Evolutionary conservation across 92 coral and sea anemone species (phyloP).

Genomic region (Porites divaricata): DNA sequence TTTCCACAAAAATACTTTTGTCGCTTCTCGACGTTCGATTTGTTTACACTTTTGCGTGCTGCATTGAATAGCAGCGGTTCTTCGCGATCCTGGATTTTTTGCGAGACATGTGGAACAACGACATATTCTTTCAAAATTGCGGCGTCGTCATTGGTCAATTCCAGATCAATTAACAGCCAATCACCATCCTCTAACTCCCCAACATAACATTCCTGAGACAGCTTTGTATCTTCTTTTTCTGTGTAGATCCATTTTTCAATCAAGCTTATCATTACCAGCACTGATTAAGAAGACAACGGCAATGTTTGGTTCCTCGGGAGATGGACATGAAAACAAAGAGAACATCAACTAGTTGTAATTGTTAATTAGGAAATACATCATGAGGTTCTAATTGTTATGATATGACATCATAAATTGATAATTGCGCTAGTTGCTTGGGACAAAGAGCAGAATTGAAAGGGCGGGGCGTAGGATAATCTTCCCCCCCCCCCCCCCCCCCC

Average conservation of each 20-base stretch:
- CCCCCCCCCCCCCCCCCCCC: too few relatives aligned
- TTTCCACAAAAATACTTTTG: slow-evolving; percentile 34
- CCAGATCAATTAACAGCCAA: slow-evolving; percentile 36
- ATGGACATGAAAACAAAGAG: neutral
- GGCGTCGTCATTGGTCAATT: slow-evolving; percentile 9
- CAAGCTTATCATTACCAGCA: slow-evolving; percentile 26
- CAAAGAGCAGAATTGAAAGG: too few relatives aligned
- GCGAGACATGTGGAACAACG: neutral
- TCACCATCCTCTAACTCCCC: slow-evolving; percentile 33
- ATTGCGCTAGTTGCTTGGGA: too few relatives aligned
- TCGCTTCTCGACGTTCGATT: slow-evolving; percentile 1
- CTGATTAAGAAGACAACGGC: neutral
- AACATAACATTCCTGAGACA: slow-evolving; percentile 5
- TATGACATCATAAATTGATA: too few relatives aligned
- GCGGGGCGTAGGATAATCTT: too few relatives aligned
- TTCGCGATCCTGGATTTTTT: neutral
- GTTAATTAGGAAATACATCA: neutral
- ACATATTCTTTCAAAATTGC: slow-evolving; percentile 22
- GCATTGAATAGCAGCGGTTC: too few relatives aligned
- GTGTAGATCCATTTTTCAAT: slow-evolving; percentile 34
- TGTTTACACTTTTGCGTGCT: neutral
- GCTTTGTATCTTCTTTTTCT: neutral
- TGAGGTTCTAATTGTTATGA: slow-evolving; percentile 15
- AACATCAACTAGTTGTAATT: neutral
- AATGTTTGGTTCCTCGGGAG: neutral